A percentile compares a stretch with the other conserved stretches of the same genome.
These are phyloP conservation scores for Melanostoma scalare DNA, from an alignment of 2,888 invertebrate species.

Conservation along the genomic window DNA sequence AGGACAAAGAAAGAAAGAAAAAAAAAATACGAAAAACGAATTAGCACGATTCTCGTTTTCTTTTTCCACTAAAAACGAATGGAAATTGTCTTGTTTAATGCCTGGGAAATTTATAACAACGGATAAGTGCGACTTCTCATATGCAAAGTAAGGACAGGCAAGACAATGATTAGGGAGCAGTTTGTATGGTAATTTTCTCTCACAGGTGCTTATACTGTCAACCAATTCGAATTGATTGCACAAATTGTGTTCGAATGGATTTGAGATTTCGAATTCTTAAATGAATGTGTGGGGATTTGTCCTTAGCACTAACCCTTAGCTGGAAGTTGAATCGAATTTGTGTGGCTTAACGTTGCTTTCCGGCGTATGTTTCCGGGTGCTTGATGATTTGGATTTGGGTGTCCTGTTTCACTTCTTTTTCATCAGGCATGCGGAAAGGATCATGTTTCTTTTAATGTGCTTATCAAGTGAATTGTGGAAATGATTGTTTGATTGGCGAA, in stretches of 20 bases:
- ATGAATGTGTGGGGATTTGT: background rate
- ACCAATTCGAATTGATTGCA: conserved; percentile 57
- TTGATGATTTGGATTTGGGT: background rate
- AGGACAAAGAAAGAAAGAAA: conserved; percentile 12
- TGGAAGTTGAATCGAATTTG: conserved; percentile 17
- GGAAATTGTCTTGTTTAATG: conserved; percentile 65
- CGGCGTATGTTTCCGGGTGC: conserved; percentile 49
- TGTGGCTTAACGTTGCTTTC: conserved; percentile 30
- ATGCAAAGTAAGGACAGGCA: conserved; percentile 39
- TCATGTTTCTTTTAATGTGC: conserved; percentile 10
- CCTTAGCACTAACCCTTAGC: background rate
- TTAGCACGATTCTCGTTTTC: conserved; percentile 49
- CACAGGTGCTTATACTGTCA: conserved; percentile 67
- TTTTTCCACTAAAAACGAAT: conserved; percentile 39
- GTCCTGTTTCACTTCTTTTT: conserved; percentile 1
- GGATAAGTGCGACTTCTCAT: conserved; percentile 52
- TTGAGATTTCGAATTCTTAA: conserved; percentile 17
- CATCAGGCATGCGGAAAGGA: background rate
- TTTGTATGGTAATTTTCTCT: conserved; percentile 66
- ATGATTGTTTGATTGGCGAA: too few relatives aligned
- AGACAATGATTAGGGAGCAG: conserved; percentile 68
- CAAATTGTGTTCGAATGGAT: conserved; percentile 41
- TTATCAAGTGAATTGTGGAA: background rate
- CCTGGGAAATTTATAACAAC: conserved; percentile 63
- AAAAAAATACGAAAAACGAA: conserved; percentile 46